Evolutionary conservation across 2,113 vertebrate genomes (phyloP), one percentile per base, ranked within the genome.

Genomic region (Oncorhynchus masou): DNA sequence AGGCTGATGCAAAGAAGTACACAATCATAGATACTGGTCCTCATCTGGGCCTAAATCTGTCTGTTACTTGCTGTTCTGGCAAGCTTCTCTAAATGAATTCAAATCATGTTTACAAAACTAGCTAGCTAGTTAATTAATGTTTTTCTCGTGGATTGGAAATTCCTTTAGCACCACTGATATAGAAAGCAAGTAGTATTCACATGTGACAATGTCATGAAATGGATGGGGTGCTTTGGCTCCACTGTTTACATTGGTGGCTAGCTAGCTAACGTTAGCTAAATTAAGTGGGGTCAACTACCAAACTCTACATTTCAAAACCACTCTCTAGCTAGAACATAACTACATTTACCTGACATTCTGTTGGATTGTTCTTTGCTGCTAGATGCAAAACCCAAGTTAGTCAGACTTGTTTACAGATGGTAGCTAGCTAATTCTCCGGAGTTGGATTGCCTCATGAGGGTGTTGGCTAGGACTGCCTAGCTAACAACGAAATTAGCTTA

Each of bases 291-390:
- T 45, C 9, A 29, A 70, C 16, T 5, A 77, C 27, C 27, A 24
- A 15, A 24, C 51, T 22, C n/a, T n/a, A 5, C 22, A 13, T 3
- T 22, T n/a, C 24, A 2, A 11, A 1, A 69, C 9, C 39, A 9
- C 39, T 45, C 9, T 45, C 9, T 45, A 12, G 39, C 9, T 45
- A 45, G 39, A 45, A 45, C 39, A 45, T 12, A 11, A 45, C 39
- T 45, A 48, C 31, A 72, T 88, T 87, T 69, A 93, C 92, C 92
- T 84, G 89, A 89, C 92, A 93, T 92, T 81, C 59, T 24, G 59
- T 62, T 7, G 59, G 19, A 22, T 62, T 62, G 20, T 62, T 62
- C 59, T 62, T 22, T 22, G n/a, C 59, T 71, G 70, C 49, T 27
- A 57, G 20, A 57, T 39, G n/a, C 45, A 69, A 70, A n/a, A 31